Conservation (phyloP, 2,888 invertebrate genomes). For the Hofmannophila pseudospretella region DNA sequence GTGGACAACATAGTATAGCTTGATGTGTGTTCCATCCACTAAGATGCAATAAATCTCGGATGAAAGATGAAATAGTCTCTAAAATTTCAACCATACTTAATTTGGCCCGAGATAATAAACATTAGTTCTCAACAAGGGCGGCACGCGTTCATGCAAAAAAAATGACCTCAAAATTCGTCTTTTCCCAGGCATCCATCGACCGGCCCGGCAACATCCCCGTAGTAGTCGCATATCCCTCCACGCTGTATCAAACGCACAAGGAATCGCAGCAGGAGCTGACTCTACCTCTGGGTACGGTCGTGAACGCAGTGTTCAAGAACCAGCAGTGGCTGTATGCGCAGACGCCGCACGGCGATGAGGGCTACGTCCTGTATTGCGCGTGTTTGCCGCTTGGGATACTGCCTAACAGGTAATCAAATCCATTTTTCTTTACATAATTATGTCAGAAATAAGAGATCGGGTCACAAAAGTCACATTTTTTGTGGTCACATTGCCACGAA, state of each 20-base stretch:
- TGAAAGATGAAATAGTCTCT: too few species aligned
- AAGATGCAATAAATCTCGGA: too few species aligned
- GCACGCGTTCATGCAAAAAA: too few species aligned
- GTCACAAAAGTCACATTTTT: too few species aligned
- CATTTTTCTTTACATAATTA: neutral
- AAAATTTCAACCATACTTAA: too few species aligned
- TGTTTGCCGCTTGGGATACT: slow-evolving; percentile 88
- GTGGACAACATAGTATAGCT: too few species aligned
- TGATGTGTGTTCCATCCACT: too few species aligned
- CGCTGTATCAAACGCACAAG: slow-evolving; percentile 84
- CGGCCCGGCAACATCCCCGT: slow-evolving; percentile 92
- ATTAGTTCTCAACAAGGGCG: too few species aligned
- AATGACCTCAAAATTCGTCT: too few species aligned
- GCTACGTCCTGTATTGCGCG: slow-evolving; percentile 86
- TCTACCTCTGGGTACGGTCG: slow-evolving; percentile 88
- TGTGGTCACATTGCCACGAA: too few species aligned
- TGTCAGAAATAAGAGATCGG: too few species aligned
- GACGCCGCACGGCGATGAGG: slow-evolving; percentile 90
- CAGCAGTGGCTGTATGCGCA: slow-evolving; percentile 91
- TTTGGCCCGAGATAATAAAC: too few species aligned
- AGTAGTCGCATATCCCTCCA: slow-evolving; percentile 85
- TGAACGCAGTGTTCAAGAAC: slow-evolving; percentile 91
- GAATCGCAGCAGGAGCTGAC: slow-evolving; percentile 83
- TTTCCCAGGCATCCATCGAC: slow-evolving; percentile 83
- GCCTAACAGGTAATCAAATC: slow-evolving; percentile 61